These are phyloP conservation scores for Caenorhabditis tropicalis DNA, from an alignment of 1,140 invertebrate species.

Conservation along the genomic window DNA sequence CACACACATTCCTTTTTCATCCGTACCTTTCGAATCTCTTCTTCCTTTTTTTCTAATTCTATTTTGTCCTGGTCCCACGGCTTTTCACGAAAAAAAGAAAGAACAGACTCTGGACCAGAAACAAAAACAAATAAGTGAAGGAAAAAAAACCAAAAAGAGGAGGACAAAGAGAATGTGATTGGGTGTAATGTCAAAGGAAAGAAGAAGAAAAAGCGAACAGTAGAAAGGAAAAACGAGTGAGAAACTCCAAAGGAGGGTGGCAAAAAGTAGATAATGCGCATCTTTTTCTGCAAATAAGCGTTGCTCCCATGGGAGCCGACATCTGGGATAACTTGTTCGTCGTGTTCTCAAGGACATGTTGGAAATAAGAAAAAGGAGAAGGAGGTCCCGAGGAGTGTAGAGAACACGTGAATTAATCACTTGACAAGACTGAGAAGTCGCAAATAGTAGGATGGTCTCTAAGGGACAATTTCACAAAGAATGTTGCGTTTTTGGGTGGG, in stretches of 20 bases:
- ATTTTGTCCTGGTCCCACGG: slow-evolving; percentile 30
- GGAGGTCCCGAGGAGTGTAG: background rate
- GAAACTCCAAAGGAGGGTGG: slow-evolving; percentile 16
- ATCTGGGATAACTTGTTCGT: slow-evolving; percentile 30
- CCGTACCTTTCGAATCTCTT: slow-evolving; percentile 1
- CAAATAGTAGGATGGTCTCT: background rate
- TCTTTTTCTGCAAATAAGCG: slow-evolving; percentile 28
- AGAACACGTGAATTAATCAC: slow-evolving; percentile 42
- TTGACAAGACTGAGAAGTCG: slow-evolving; percentile 1
- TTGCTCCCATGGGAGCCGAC: slow-evolving; percentile 29
- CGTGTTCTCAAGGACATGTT: background rate
- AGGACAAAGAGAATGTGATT: slow-evolving; percentile 10
- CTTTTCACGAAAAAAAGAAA: background rate
- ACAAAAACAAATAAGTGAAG: background rate
- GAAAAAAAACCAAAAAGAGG: background rate
- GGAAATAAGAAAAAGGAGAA: background rate
- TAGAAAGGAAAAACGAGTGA: background rate
- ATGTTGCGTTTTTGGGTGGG: background rate
- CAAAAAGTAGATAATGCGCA: slow-evolving; percentile 38
- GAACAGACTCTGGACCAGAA: slow-evolving; percentile 1
- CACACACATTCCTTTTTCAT: slow-evolving; percentile 8
- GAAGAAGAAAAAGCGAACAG: background rate
- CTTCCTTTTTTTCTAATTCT: background rate
- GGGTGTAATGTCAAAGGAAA: background rate
- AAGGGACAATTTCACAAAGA: background rate